Evolutionary conservation across 2,113 vertebrate genomes (phyloP), one percentile per base, ranked within the genome.

Genomic region (Lophochroa leadbeateri): DNA sequence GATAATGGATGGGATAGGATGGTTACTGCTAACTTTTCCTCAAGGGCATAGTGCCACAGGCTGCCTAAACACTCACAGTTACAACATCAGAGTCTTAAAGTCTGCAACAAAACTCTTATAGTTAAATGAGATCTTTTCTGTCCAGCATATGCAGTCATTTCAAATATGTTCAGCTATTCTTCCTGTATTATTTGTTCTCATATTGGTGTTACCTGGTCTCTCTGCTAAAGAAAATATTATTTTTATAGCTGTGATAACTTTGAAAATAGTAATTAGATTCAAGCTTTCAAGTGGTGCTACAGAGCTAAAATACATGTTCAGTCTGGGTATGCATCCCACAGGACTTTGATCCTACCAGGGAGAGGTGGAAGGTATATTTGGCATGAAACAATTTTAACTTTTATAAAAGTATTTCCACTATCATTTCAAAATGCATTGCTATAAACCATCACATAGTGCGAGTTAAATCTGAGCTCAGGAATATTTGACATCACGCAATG

Each of bases 31-130:
- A 50, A 70, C 49, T 28, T 31, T 14, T 50, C 37, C 63, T 57
- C 7, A 24, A 37, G 47, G 14, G 24, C 33, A 13, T 37, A 27
- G 47, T 14, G 17, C 33, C 35, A 63, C 33, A 35, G 50, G 39
- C 50, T 6, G 46, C 17, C 50, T 16, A 29, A 5, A 23, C 0
- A 0, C 17, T 31, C 25, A n/a, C 57, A 20, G 11, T 25, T 41
- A 47, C 60, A 35, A 4, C 72, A 21, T 14, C 25, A 7, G 31
- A 35, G 47, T 25, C 35, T 39, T 11, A 14, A 50, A 57, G n/a
- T 11, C 46, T 25, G 31, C 29, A 67, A 49, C 6, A 7, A 35
- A 68, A 13, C 35, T 63, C 9, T 50, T n/a, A 27, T 24, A 71
- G 44, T 15, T 37, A 77, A 65, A 11, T n/a, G 3, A 11, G 46